Base-by-base conservation (phyloP, 2,888 invertebrate genomes). In the Ernsta delagoae region DNA sequence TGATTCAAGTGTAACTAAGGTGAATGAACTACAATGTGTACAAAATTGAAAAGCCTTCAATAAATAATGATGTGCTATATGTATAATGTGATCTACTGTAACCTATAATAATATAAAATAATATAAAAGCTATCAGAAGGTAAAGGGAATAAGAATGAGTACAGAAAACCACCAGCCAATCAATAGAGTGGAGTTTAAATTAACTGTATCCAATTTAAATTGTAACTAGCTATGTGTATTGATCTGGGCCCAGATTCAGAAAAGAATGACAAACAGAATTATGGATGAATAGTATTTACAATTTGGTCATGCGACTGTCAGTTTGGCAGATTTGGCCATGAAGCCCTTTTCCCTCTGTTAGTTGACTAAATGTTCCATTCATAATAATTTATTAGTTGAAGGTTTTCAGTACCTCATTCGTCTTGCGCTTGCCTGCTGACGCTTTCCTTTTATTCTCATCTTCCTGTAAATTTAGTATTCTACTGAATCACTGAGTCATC, bases 361-460 rank as follows among this genome's bases (percentile, higher is more conserved):
- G 75, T 72, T 63, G 70, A 71, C 75, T 74, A 78, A 79, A 71
- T 73, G 73, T 74, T 60, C 45, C 77, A 78, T 78, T 74, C 76
- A 73, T 74, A 48, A 48, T 74, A 75, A 73, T 75, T 74, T 77
- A 88, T 89, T 89, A 92, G 88, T 86, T 92, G 88, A 92, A 91
- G 92, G 92, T 91, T 90, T 92, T 92, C 91, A 90, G 91, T 93
- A 93, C 93, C 93, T 93, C 93, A 92, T 92, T 94, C 79, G 89
- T 91, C 82, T 87, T 91, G 85, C 93, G 94, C 81, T 91, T 93
- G 82, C 94, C 91, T 62, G 92, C 88, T 78, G 88, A 79, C 68
- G 89, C 87, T 89, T 93, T 94, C 79, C 94, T 94, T 83, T 94
- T 92, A 82, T 91, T 90, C 73, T 94, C 90, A 90, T 90, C 87